Conservation (phyloP, 1,140 invertebrate genomes). For the Drosophila quadrilineata region DNA sequence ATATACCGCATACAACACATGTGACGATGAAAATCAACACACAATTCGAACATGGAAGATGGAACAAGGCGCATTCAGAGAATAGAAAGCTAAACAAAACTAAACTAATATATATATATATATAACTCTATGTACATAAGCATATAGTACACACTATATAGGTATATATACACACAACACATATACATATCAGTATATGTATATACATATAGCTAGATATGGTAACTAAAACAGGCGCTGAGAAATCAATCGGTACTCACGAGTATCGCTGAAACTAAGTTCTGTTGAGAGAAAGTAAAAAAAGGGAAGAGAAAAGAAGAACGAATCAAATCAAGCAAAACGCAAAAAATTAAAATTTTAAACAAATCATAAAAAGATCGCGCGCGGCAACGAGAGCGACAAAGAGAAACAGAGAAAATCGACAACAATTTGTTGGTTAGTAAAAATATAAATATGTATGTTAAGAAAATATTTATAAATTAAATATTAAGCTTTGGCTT, state of each 20-base stretch:
- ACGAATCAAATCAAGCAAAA: slow-evolving; percentile 34
- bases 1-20: too few species aligned
- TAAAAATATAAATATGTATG: slow-evolving; percentile 18
- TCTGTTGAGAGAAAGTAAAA: slow-evolving; percentile 63
- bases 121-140: too few species aligned
- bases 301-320: slow-evolving; percentile 29
- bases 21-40: too few species aligned
- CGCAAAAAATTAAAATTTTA: slow-evolving; percentile 1
- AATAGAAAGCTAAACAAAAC: too few species aligned
- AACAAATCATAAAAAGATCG: slow-evolving; percentile 14
- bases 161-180: slow-evolving; percentile 9
- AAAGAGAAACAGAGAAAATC: too few species aligned
- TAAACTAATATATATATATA: slow-evolving; percentile 3
- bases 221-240: slow-evolving; percentile 11
- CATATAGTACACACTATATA: slow-evolving; percentile 19
- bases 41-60: too few species aligned
- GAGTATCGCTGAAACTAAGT: slow-evolving; percentile 81
- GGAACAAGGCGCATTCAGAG: too few species aligned
- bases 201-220: slow-evolving; percentile 2
- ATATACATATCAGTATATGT: slow-evolving; percentile 6
- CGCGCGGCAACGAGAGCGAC: too few species aligned
- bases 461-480: neutral
- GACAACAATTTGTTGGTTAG: slow-evolving; percentile 37
- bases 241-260: slow-evolving; percentile 69
- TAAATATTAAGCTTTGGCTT: too few species aligned